Base-by-base conservation (phyloP, 2,797 vertebrate genomes). In the Etheostoma nigrum region DNA sequence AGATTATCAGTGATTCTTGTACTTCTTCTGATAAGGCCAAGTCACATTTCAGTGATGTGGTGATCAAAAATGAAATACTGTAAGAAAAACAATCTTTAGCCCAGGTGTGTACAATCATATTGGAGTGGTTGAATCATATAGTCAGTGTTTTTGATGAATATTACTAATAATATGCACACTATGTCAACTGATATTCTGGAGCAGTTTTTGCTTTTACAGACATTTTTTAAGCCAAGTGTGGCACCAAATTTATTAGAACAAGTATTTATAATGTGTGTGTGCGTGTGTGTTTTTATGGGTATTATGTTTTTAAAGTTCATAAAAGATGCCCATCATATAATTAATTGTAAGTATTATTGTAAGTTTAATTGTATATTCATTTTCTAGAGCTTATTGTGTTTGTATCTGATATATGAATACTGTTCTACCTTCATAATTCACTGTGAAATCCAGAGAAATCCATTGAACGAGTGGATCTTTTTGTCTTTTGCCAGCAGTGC, bases 341-440 rank as follows among this genome's bases (percentile, higher is more conserved):
- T 86, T 92, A 80, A 86, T 65, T 94, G 89, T 92, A 92, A 93
- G 92, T 93, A 93, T 93, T 93, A 92, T 54, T 92, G 92, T 93
- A 91, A 86, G 91, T 91, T 91, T 81, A 85, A 90, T 85, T 92
- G 91, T 91, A 85, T 92, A 90, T 91, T 93, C 57, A 78, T 93
- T 90, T 92, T 87, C 75, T 87, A 87, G 84, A 86, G 84, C 78
- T 88, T 72, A 79, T 66, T 76, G 60, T 86, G 76, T 92, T 87
- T 81, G 83, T 89, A 80, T 83, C 78, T 59, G 83, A 85, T 82
- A 86, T 88, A 88, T 90, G 74, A 86, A 90, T 85, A 83, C 84
- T 88, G 85, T 84, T 91, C 84, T 84, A 90, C 76, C 85, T 83
- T 69, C 80, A 91, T 86, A 73, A 90, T 86, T 91, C 92, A 93